Base-by-base conservation (phyloP, 2,888 invertebrate genomes). In the Rhogogaster chlorosoma region DNA sequence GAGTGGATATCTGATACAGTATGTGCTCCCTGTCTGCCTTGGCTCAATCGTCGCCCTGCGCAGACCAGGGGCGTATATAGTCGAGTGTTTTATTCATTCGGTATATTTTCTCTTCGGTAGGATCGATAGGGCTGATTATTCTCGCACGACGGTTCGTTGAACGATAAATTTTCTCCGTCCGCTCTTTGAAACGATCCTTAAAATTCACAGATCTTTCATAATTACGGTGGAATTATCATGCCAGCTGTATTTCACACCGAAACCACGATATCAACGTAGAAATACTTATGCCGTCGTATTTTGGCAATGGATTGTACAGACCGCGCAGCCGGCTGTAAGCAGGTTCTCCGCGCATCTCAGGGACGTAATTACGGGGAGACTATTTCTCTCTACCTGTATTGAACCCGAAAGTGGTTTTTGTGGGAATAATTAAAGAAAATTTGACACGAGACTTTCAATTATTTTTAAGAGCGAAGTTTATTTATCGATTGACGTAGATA, bases 51-150 rank as follows among this genome's bases (percentile, higher is more conserved):
- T 61, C 36, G 29, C n/a, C 29, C 57, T 38, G 80, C 80, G 80
- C 80, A 80, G 10, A 22, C 80, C 80, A 80, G 80, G 80, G 80
- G 61, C 61, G 80, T 80, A 80, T 22, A 38, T 80, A 80, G 49
- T 42, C 2, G 9, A 80, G 12, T 22, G 0, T 4, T 49, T 22
- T 29, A 26, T 77, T 49, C 4, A 49, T 29, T 61, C 3, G 15
- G 10, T 61, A 49, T 10, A 36, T 22, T n/a, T 36, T 26, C 12
- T 36, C 36, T 38, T 6, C 2, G 57, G 61, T 32, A 6, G 36
- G 80, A 61, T 61, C 57, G 80, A 61, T 57, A 80, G 12, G 15
- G 26, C 32, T 32, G 10, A 75, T 29, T 1, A 10, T 45, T 12
- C 4, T 75, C 10, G 3, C 12, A 29, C 6, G 7, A 15, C 26